Base-by-base conservation (phyloP, 2,888 invertebrate species). In the Drosophila mercatorum region DNA sequence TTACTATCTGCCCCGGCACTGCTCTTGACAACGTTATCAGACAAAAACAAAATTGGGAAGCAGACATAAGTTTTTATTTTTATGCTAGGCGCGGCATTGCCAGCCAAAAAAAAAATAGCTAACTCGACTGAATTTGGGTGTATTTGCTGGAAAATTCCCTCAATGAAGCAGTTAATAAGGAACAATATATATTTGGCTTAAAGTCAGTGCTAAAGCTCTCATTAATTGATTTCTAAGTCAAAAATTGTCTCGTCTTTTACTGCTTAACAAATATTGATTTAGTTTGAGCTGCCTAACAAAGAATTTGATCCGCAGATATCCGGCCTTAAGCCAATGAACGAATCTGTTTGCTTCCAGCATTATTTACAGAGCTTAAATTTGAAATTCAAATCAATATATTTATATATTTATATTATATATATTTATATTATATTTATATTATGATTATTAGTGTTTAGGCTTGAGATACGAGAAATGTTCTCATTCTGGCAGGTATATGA, bases 1-100 rank as follows among this genome's bases (percentile, higher is more conserved):
- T 46, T 70, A 69, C 62, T 72, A 65, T 81, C 69, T 51, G 36
- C 59, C 38, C 62, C 68, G 70, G 68, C 64, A 2, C 17, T 58
- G 53, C 53, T 68, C 61, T 62, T 73, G 61, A 41, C 58, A 62
- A 56, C 68, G 34, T 41, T 17, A 17, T 17, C 17, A 17, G 17
- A 72, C 40, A 58, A 64, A 55, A 34, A 7, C 31, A 34, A 10
- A 36, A 51, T 34, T 34, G 12, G n/a, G 34, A 49, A 56, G 5
- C 28, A 53, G 56, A 46, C 59, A 58, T 40, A 34, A 49, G 31
- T 47, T 56, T 59, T 46, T 62, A 43, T 59, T 51, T 62, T 38
- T 46, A 41, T 62, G 11, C 41, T 17, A 5, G 3, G 31, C 14
- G 31, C 66, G 57, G 72, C 68, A 36, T 76, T 76, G 75, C 75